A percentile compares a stretch with the other conserved stretches of the same genome.
Evolutionary conservation across 2,113 vertebrate species (phyloP).

Genomic region (Macrotis lagotis): DNA sequence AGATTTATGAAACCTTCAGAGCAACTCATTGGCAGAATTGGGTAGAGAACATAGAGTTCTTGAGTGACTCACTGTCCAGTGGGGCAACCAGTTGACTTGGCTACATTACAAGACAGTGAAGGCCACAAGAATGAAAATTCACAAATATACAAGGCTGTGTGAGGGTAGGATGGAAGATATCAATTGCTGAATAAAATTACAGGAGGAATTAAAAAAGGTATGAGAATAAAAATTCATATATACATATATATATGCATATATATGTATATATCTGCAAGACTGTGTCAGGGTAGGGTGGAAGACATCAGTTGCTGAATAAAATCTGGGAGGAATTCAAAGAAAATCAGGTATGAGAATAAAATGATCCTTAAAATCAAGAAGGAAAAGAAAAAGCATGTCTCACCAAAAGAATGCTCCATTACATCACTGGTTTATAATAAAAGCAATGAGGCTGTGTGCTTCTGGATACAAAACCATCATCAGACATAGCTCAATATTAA

Average conservation of each 20-base stretch:
- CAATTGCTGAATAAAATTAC: conserved; percentile 29
- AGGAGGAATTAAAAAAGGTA: conserved; percentile 16
- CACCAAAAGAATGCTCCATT: not conserved
- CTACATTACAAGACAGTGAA: conserved; percentile 8
- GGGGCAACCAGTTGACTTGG: not conserved
- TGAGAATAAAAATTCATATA: not conserved
- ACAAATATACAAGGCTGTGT: not conserved
- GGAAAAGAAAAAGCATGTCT: not conserved
- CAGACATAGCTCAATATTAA: conserved; percentile 26
- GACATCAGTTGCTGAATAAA: conserved; percentile 4
- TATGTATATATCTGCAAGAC: too few species aligned
- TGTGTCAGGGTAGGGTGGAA: not conserved
- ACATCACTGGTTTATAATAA: conserved; percentile 26
- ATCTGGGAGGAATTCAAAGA: conserved; percentile 28
- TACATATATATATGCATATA: too few species aligned
- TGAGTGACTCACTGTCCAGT: not conserved
- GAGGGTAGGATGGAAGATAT: not conserved
- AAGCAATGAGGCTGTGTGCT: not conserved
- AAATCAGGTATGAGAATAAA: conserved; percentile 29
- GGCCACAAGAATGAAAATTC: not conserved
- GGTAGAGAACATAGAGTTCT: not conserved
- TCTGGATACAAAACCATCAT: conserved; percentile 40
- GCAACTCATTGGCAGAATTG: not conserved
- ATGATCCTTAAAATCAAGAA: not conserved
- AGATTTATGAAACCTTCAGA: not conserved